Conservation (phyloP, 1,140 invertebrate species). For the Mya arenaria region DNA sequence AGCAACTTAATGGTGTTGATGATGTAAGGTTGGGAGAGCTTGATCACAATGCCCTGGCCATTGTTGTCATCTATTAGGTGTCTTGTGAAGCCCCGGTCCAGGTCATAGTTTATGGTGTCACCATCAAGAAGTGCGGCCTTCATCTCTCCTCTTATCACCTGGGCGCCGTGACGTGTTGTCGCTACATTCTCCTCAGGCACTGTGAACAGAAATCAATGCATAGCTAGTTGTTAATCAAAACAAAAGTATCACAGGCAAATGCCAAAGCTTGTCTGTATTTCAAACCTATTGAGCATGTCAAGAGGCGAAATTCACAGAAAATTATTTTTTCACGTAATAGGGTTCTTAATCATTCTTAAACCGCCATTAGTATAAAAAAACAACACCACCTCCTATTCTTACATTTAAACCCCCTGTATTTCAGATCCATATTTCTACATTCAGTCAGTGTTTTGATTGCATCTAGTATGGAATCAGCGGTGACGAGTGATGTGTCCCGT, state of each 20-base stretch:
- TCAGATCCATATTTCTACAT: conserved; percentile 88
- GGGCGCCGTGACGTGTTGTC: conserved; percentile 87
- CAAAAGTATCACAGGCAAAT: too few relatives aligned
- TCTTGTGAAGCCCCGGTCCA: conserved; percentile 95
- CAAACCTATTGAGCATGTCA: too few relatives aligned
- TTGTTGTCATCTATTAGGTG: conserved; percentile 93
- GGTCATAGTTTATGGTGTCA: conserved; percentile 92
- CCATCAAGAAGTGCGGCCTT: conserved; percentile 92
- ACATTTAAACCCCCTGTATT: conserved; percentile 86
- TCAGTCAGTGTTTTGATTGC: conserved; percentile 93
- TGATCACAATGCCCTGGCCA: conserved; percentile 88
- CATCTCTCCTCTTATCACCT: conserved; percentile 87
- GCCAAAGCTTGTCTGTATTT: too few relatives aligned
- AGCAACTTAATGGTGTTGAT: conserved; percentile 96
- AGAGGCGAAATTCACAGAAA: too few relatives aligned
- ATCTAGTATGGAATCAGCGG: conserved; percentile 95
- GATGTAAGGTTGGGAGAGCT: conserved; percentile 93
- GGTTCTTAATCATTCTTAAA: too few relatives aligned
- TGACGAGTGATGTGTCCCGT: conserved; percentile 91
- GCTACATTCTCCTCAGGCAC: conserved; percentile 96
- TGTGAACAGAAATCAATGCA: conserved; percentile 79
- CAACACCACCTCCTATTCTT: too few relatives aligned
- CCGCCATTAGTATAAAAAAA: too few relatives aligned
- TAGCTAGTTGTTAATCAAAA: background rate
- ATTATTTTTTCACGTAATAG: too few relatives aligned